Conservation (phyloP, 2,888 invertebrate genomes). For the Pseudococcus jackbeardsleyi region DNA sequence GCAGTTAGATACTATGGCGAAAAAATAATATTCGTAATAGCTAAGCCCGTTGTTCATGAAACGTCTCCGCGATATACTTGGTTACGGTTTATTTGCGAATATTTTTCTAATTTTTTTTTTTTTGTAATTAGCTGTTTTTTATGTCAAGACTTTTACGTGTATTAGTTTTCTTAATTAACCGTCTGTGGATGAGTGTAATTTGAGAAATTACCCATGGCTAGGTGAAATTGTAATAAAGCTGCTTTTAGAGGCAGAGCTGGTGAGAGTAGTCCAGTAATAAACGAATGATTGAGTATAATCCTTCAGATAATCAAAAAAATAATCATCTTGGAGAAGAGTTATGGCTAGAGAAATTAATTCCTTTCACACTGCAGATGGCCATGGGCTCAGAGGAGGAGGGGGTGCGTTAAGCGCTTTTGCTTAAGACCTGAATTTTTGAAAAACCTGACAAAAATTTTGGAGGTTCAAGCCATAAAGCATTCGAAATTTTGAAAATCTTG, state of each 20-base stretch:
- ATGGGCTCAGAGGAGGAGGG: too few species aligned
- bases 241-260: not conserved
- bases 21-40: slow-evolving; percentile 1
- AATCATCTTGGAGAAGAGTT: too few species aligned
- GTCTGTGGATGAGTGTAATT: not conserved
- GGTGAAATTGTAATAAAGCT: not conserved
- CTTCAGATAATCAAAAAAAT: too few species aligned
- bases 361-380: too few species aligned
- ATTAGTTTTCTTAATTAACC: slow-evolving; percentile 31
- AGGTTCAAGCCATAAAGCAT: too few species aligned
- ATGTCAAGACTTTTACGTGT: not conserved
- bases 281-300: too few species aligned
- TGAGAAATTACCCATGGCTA: not conserved
- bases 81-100: slow-evolving; percentile 8
- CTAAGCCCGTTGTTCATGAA: not conserved
- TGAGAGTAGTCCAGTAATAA: not conserved
- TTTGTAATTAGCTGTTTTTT: slow-evolving; percentile 1
- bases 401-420: too few species aligned
- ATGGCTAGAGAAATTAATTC: too few species aligned
- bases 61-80: not conserved
- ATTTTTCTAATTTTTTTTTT: not conserved
- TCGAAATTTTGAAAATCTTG: too few species aligned
- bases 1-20: not conserved
- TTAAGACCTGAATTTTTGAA: too few species aligned
- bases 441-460: too few species aligned